These are phyloP conservation scores for Protodeltote pygarga DNA, from an alignment of 2,888 invertebrate genomes.

Conservation along the genomic window DNA sequence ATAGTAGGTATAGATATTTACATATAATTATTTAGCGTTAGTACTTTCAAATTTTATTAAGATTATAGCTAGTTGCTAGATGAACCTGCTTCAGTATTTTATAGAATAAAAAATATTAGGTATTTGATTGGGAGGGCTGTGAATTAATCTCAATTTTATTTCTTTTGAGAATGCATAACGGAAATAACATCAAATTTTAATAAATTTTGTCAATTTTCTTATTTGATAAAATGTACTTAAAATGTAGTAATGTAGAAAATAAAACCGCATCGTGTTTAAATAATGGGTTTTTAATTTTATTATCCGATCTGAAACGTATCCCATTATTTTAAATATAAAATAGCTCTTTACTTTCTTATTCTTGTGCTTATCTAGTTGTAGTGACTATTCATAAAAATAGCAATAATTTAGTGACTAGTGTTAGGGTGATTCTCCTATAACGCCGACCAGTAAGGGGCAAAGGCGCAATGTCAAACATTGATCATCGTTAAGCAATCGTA, in stretches of 20 bases:
- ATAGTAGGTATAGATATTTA: no score
- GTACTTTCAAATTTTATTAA: slow-evolving; percentile 43
- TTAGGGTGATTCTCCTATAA: no score
- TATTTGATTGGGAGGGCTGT: slow-evolving; percentile 51
- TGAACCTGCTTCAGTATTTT: slow-evolving; percentile 39
- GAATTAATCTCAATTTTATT: slow-evolving; percentile 38
- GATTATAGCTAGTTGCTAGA: slow-evolving; percentile 35
- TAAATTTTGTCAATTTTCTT: slow-evolving; percentile 27
- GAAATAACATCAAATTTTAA: slow-evolving; percentile 5
- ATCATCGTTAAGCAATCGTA: no score
- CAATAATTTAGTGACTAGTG: no score
- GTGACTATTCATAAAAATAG: no score
- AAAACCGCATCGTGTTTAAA: slow-evolving; percentile 27
- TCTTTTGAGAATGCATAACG: no score
- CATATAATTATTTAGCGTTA: slow-evolving; percentile 43
- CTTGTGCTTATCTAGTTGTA: no score
- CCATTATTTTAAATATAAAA: not conserved
- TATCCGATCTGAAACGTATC: not conserved
- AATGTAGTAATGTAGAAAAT: slow-evolving; percentile 43
- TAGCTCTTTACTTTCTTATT: no score
- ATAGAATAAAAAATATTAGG: slow-evolving; percentile 18
- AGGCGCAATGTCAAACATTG: no score
- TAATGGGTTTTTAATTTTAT: slow-evolving; percentile 21
- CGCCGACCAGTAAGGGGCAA: no score
- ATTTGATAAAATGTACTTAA: slow-evolving; percentile 25